Conservation (phyloP, 2,888 invertebrate genomes). For the Caenorhabditis virilis region DNA sequence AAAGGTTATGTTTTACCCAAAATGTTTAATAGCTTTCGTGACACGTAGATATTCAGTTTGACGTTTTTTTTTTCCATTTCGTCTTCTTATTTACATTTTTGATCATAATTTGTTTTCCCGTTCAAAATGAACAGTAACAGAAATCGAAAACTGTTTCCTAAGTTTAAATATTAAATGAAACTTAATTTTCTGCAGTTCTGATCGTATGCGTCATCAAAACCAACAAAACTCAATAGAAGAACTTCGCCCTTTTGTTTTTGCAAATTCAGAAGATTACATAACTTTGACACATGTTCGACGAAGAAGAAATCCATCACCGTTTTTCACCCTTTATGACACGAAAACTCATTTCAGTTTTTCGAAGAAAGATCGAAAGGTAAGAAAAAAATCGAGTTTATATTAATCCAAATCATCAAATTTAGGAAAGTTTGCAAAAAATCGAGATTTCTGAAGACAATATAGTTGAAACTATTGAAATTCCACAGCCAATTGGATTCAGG, state of each 20-base stretch:
- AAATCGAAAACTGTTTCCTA: no score
- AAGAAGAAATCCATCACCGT: slow-evolving; percentile 32
- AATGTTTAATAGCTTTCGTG: no score
- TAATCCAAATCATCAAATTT: background rate
- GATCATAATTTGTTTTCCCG: no score
- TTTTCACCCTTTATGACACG: slow-evolving; percentile 37
- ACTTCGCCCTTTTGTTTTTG: slow-evolving; percentile 36
- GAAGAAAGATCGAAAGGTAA: slow-evolving; percentile 14
- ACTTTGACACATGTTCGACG: slow-evolving; percentile 12
- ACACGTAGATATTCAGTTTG: no score
- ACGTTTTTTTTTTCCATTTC: no score
- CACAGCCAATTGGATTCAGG: slow-evolving; percentile 15
- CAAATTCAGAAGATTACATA: slow-evolving; percentile 31
- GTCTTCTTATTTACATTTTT: no score
- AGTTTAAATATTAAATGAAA: background rate
- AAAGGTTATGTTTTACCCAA: no score
- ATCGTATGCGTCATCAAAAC: slow-evolving; percentile 38
- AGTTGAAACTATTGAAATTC: slow-evolving; percentile 24
- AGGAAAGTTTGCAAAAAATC: slow-evolving; percentile 30
- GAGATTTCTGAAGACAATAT: slow-evolving; percentile 20
- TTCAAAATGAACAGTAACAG: no score
- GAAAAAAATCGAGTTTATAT: background rate
- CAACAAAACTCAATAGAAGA: slow-evolving; percentile 43
- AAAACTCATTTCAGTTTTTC: no score
- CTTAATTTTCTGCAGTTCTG: slow-evolving; percentile 24